phyloP scores from a whole-genome alignment of 1,140 invertebrate species.

The Achatina immaculata region DNA sequence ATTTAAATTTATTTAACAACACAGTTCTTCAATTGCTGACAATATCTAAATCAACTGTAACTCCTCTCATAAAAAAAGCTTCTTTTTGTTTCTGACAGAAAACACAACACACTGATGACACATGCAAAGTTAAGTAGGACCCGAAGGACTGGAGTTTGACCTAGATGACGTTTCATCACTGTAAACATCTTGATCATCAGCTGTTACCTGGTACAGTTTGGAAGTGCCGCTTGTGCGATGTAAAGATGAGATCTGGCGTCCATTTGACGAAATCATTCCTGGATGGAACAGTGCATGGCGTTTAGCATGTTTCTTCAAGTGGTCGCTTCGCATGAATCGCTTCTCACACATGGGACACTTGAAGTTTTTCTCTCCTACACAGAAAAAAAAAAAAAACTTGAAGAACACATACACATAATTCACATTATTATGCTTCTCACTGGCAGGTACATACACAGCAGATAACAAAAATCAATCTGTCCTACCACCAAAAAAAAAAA shows the following conservation, averaged over 20 bases:
- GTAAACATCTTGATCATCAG: constrained; percentile 16
- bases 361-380: constrained; percentile 88
- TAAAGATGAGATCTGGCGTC: neutral
- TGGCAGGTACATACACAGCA: too few relatives aligned
- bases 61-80: too few relatives aligned
- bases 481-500: too few relatives aligned
- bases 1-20: too few relatives aligned
- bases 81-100: too few relatives aligned
- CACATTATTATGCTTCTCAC: too few relatives aligned
- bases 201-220: neutral
- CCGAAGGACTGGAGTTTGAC: constrained; percentile 21
- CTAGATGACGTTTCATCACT: constrained; percentile 17
- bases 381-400: too few relatives aligned
- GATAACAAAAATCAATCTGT: too few relatives aligned
- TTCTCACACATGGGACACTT: constrained; percentile 87
- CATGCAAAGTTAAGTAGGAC: neutral
- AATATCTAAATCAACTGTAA: too few relatives aligned
- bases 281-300: constrained; percentile 67
- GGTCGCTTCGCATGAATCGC: constrained; percentile 88
- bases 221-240: neutral
- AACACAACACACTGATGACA: too few relatives aligned
- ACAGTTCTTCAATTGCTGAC: too few relatives aligned
- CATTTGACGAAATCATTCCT: constrained; percentile 51
- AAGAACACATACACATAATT: too few relatives aligned
- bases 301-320: constrained; percentile 71